Base-by-base conservation (phyloP, 2,888 invertebrate species). In the Eueremaeus valkanovi region DNA sequence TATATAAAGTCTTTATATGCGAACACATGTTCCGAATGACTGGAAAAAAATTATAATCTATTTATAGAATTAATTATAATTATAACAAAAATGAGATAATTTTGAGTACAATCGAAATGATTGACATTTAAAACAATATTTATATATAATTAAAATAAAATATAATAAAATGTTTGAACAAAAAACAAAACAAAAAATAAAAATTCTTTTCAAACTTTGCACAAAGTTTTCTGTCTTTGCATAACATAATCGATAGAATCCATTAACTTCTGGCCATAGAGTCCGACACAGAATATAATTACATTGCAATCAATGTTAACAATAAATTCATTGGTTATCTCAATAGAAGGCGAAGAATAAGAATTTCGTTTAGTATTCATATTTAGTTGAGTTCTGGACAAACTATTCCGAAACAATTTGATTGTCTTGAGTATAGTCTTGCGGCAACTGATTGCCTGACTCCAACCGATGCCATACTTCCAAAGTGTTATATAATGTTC, bases 401-500 rank as follows among this genome's bases (percentile, higher is more conserved):
- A 68, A 24, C 27, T 40, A n/a, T 68, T 68, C 9, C 68, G 21
- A 42, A 68, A 68, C 68, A 68, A 3, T 68, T 68, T 68, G 24
- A 68, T 18, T 13, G 68, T n/a, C 40, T 42, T 36, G 1, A 42
- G 11, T n/a, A 68, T 77, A 81, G 81, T 81, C 81, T 81, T 36
- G n/a, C 40, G 18, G 5, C 42, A 27, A n/a, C 31, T 68, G 13
- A 82, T 81, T 81, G 81, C 81, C 76, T 81, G 81, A 77, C 81
- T 81, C 82, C 82, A 82, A 5, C 81, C 80, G 18, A 75, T 70
- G 0, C 81, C 82, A 78, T 81, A 82, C 73, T 80, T 81, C 81
- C 81, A 81, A 24, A 80, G 79, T 9, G 82, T 82, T 3, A 81
- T 81, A 75, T 80, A 82, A 77, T 81, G 81, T 78, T 82, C 82